Conservation (phyloP, 37 sponge, comb jelly and placozoan species). For the Geodia barretti region DNA sequence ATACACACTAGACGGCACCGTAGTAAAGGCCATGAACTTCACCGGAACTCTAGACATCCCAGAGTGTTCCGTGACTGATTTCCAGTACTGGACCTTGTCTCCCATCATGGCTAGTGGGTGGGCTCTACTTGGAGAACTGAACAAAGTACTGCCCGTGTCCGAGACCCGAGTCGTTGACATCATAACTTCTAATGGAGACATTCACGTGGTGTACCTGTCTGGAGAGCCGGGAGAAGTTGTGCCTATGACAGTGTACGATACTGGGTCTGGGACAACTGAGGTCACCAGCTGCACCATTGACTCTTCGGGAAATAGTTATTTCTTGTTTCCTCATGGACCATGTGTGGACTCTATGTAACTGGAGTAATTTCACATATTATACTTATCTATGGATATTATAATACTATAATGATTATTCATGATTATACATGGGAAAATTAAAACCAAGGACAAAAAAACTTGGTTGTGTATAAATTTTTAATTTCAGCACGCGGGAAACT, state of each 20-base stretch:
- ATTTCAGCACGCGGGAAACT: too few species aligned
- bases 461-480: too few species aligned
- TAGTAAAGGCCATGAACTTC: conserved; percentile 6
- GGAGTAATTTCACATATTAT: too few species aligned
- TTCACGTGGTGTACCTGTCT: conserved; percentile 15
- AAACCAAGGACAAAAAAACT: too few species aligned
- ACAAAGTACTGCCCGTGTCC: conserved; percentile 63
- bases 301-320: conserved; percentile 20
- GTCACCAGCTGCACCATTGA: conserved; percentile 36
- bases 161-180: conserved; percentile 45
- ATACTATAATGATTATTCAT: too few species aligned
- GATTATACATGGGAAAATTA: too few species aligned
- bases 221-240: conserved; percentile 70
- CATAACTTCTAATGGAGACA: background rate
- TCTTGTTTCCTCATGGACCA: conserved; percentile 9
- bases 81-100: conserved; percentile 59
- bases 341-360: too few species aligned
- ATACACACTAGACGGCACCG: conserved; percentile 16
- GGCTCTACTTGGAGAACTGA: conserved; percentile 72
- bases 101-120: conserved; percentile 44
- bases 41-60: conserved; percentile 21
- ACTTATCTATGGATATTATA: too few species aligned
- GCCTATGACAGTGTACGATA: conserved; percentile 25
- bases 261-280: background rate
- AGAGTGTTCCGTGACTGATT: conserved; percentile 41